These are phyloP conservation scores for Turritopsis rubra DNA, from an alignment of 30 jellyfish, hydroid and myxozoan genomes.

Conservation along the genomic window DNA sequence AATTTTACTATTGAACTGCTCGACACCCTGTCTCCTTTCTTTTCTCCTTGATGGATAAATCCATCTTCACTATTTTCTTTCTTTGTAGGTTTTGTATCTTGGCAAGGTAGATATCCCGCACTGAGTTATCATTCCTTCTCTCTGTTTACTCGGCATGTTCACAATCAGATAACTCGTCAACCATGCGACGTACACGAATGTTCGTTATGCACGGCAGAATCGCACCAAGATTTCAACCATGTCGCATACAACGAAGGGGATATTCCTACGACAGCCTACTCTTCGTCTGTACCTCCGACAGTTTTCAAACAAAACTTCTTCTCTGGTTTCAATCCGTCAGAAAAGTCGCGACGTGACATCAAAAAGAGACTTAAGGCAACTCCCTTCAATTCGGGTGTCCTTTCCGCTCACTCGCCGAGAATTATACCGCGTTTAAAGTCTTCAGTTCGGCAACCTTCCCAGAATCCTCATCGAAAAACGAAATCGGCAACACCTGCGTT, in stretches of 20 bases:
- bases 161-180: constrained; percentile 23
- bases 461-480: background rate
- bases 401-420: constrained; percentile 20
- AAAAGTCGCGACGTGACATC: background rate
- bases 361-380: background rate
- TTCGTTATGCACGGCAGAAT: constrained; percentile 27
- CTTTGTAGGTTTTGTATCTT: constrained; percentile 34
- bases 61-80: background rate
- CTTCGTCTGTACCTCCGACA: background rate
- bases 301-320: constrained; percentile 5
- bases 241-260: background rate
- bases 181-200: constrained; percentile 51
- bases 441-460: background rate
- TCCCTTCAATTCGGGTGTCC: background rate
- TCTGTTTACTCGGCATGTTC: constrained; percentile 27
- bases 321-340: constrained; percentile 6
- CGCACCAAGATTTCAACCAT: constrained; percentile 26
- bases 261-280: background rate
- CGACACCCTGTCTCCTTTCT: too few relatives aligned
- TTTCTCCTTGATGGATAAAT: background rate
- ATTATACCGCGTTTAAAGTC: background rate
- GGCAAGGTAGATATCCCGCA: constrained; percentile 68
- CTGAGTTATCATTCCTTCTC: constrained; percentile 26
- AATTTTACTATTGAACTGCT: too few relatives aligned
- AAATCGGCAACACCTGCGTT: constrained; percentile 18